Conservation (phyloP, 2,113 vertebrate genomes). For the Sorex fumeus region DNA sequence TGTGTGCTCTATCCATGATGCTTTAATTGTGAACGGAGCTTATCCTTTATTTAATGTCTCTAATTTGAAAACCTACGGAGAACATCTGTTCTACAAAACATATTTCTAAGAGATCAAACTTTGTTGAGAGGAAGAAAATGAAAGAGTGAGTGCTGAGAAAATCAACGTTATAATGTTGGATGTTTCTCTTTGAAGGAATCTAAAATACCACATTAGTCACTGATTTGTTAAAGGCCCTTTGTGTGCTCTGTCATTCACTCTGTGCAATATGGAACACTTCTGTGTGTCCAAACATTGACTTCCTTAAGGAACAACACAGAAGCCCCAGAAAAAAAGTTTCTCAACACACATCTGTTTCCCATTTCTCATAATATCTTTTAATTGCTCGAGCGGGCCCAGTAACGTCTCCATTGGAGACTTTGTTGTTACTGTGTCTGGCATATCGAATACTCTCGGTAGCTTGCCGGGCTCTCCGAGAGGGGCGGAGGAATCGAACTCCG, state of each 20-base stretch:
- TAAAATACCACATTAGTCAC: background rate
- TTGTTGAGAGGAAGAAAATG: background rate
- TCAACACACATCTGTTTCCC: background rate
- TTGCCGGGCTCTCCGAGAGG: too few relatives aligned
- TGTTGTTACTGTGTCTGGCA: too few relatives aligned
- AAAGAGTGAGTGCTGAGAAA: background rate
- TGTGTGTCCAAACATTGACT: background rate
- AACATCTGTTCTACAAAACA: constrained; percentile 14
- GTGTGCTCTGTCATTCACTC: background rate
- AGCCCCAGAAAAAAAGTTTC: background rate
- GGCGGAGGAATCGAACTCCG: too few relatives aligned
- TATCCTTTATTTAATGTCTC: constrained; percentile 47
- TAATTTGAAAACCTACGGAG: constrained; percentile 37
- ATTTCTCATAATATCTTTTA: constrained; percentile 4
- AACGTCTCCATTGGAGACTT: too few relatives aligned
- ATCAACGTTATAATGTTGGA: background rate
- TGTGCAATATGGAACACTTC: background rate
- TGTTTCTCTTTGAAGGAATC: constrained; percentile 50
- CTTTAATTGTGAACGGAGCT: background rate
- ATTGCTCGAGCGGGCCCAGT: too few relatives aligned
- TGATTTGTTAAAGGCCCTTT: background rate
- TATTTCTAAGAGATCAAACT: constrained; percentile 44
- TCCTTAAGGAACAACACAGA: background rate
- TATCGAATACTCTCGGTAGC: too few relatives aligned
- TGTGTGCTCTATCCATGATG: background rate